These are phyloP conservation scores for Equus przewalskii DNA, from an alignment of 2,113 vertebrate genomes.

Conservation along the genomic window DNA sequence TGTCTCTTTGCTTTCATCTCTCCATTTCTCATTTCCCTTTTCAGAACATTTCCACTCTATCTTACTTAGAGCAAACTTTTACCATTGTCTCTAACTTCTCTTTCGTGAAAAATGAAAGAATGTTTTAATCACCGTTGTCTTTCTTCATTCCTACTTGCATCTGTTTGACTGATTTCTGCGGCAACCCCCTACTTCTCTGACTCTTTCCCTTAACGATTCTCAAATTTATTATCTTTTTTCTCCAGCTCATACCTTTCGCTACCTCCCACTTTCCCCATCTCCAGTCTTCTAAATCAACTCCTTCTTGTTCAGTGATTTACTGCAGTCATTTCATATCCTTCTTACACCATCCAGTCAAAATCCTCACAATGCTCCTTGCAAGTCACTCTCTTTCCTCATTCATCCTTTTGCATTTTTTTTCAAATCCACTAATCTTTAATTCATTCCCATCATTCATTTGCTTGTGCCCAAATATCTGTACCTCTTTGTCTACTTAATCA, in stretches of 20 bases:
- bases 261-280: conserved; percentile 9
- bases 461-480: not conserved
- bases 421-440: conserved; percentile 67
- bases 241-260: conserved; percentile 47
- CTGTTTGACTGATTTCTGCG: conserved; percentile 77
- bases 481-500: conserved; percentile 60
- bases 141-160: conserved; percentile 64
- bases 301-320: conserved; percentile 72
- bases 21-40: conserved; percentile 56
- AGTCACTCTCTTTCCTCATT: conserved; percentile 53
- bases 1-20: not conserved
- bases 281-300: conserved; percentile 72
- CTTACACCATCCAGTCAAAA: conserved; percentile 49
- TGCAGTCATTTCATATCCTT: conserved; percentile 51
- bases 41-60: conserved; percentile 17
- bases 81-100: conserved; percentile 72
- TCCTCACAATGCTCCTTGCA: conserved; percentile 20
- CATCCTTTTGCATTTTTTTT: conserved; percentile 52
- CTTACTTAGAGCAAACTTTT: conserved; percentile 70
- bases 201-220: conserved; percentile 75
- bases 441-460: conserved; percentile 59
- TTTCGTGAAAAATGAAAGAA: conserved; percentile 69
- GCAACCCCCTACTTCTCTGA: conserved; percentile 61
- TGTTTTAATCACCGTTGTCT: conserved; percentile 74
- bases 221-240: conserved; percentile 79